Evolutionary conservation across 2,797 vertebrate species (phyloP).

Genomic region (Neomorphus geoffroyi): DNA sequence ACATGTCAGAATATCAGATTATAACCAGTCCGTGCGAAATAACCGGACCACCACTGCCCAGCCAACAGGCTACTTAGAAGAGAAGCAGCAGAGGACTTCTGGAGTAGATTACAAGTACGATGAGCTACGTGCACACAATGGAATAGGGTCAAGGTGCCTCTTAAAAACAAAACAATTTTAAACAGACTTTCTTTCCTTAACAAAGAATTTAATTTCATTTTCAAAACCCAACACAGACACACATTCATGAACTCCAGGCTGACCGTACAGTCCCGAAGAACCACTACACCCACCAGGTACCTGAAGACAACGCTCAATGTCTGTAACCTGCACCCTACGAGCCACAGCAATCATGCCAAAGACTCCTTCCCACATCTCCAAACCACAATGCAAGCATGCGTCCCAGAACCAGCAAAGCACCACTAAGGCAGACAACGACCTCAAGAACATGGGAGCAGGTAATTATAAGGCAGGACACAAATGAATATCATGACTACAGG

Average conservation of each 20-base stretch:
- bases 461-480: background rate
- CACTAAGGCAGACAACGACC: background rate
- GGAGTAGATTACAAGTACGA: background rate
- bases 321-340: background rate
- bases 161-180: background rate
- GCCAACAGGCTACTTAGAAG: background rate
- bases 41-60: background rate
- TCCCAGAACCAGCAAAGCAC: background rate
- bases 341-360: constrained; percentile 36
- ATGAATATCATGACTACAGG: background rate
- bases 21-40: background rate
- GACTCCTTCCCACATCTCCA: background rate
- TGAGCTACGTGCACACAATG: background rate
- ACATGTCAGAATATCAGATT: background rate
- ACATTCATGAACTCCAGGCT: background rate
- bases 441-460: background rate
- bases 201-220: background rate
- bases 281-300: background rate
- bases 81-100: background rate
- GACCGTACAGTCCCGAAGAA: background rate
- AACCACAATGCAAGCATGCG: constrained; percentile 35
- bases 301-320: background rate
- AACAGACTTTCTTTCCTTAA: background rate
- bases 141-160: background rate
- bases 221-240: background rate